Base-by-base conservation (phyloP, 1,140 invertebrate genomes). In the Trichomalopsis sarcophagae region DNA sequence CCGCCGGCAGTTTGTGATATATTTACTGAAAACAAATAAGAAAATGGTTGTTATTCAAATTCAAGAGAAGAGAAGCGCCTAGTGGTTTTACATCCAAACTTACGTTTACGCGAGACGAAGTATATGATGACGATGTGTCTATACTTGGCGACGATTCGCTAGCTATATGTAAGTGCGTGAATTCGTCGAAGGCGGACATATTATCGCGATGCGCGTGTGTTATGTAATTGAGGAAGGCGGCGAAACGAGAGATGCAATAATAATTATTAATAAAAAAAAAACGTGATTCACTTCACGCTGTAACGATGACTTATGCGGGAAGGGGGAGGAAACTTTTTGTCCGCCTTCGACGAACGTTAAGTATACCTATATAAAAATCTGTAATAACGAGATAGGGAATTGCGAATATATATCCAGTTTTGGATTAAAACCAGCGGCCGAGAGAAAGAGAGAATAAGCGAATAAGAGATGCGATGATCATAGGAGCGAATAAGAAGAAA, bases 1-100 rank as follows among this genome's bases (percentile, higher is more conserved):
- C 89, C 89, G 89, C 89, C 90, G 90, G 89, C 91, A 92, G 91
- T 93, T 93, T 93, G 92, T 93, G 92, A 93, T 93, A 93, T 92
- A 92, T 92, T 91, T 91, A 93, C 91, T 92, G 88, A 92, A 90
- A 90, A 90, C 87, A 88, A 91, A 91, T 91, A 85, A 89, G 84
- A 89, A 89, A 89, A 90, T 91, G 91, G 90, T 92, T 92, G 92
- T 93, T 92, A 92, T 92, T 92, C 89, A 90, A 91, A 91, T 90
- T 90, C 89, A 89, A 88, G 88, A 88, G 86, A 87, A 89, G 23
- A 88, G 76, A 90, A 89, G 88, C 89, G 91, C 90, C 89, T 91
- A 91, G 90, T 90, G 90, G 90, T 91, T 91, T 91, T 91, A 91
- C 90, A 92, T 90, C 87, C 86, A 91, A 88, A 87, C 88, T 89